Base-by-base conservation (phyloP, 1,140 invertebrate species). In the Drosophila lowei region DNA sequence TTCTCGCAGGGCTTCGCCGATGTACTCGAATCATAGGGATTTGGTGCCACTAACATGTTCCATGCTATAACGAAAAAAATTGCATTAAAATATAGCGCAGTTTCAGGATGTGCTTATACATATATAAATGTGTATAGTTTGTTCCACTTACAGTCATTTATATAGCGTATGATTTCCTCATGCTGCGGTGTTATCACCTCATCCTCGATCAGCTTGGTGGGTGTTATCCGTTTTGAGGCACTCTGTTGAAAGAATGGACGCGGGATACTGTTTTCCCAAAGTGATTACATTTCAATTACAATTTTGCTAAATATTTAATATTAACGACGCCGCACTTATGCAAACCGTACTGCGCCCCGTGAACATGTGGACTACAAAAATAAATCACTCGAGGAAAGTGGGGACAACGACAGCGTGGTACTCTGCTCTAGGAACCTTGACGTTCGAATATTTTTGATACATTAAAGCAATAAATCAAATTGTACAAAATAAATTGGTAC, bases 101-200 rank as follows among this genome's bases (percentile, higher is more conserved):
- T 5, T 13, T 5, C 8, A 3, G 13, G 25, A 50, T 28, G 48
- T 13, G 3, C 48, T 18, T 18, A 50, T 50, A 25, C 25, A 25
- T 25, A 25, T 6, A 6, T 25, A 25, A 5, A 25, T 50, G 4
- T 8, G 7, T 15, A 15, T 49, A 15, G 6, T 16, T 28, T 30
- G 13, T 25, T 34, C 1, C 21, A 83, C 89, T 91, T 76, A 91
- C 90, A 91, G 30, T 91, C 90, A 64, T 90, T 91, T 70, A 93
- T 90, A 71, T 92, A 93, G 73, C 92, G 91, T 50, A 93, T 91
- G 42, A 93, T 91, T 80, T 93, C 92, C 66, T 92, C 92, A 61
- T 93, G 92, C 60, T 92, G 92, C 15, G 92, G 92, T 18, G 89
- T 91, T 60, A 91, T 79, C 54, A 89, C 77, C 65, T 85, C 84